Conservation (phyloP, 2,797 vertebrate genomes). For the Trichosurus vulpecula region DNA sequence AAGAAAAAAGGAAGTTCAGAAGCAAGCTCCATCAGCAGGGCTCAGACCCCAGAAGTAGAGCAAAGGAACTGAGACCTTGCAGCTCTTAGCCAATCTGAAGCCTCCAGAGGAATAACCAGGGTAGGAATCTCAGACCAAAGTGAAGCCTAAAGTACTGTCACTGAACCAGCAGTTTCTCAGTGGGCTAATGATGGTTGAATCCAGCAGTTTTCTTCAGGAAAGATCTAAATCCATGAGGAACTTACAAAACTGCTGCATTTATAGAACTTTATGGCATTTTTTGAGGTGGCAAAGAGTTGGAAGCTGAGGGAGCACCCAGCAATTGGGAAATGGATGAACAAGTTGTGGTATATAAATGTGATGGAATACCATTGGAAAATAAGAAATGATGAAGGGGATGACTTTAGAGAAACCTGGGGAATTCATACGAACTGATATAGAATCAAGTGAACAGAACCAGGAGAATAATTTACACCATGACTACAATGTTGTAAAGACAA, state of each 20-base stretch:
- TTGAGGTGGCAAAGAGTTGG: background rate
- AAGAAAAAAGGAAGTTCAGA: background rate
- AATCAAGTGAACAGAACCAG: background rate
- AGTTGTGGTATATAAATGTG: background rate
- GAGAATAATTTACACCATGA: background rate
- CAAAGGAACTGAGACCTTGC: background rate
- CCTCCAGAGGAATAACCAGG: background rate
- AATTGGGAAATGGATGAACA: background rate
- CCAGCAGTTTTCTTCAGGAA: background rate
- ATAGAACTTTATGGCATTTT: background rate
- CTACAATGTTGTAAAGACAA: background rate
- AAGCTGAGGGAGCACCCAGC: background rate
- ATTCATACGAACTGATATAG: background rate
- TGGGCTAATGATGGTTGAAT: background rate
- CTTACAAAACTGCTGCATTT: background rate
- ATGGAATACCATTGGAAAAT: background rate
- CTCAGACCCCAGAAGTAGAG: background rate
- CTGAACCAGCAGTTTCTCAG: background rate
- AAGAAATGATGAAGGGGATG: background rate
- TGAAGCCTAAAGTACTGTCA: background rate
- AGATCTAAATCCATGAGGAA: background rate
- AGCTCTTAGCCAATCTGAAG: background rate
- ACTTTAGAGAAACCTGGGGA: background rate
- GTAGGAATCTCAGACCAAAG: background rate
- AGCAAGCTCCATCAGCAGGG: background rate